Percentiles rank a stretch among this genome's conserved stretches.
Evolutionary conservation across 2,888 invertebrate species (phyloP).

Genomic region (Furcula furcula): DNA sequence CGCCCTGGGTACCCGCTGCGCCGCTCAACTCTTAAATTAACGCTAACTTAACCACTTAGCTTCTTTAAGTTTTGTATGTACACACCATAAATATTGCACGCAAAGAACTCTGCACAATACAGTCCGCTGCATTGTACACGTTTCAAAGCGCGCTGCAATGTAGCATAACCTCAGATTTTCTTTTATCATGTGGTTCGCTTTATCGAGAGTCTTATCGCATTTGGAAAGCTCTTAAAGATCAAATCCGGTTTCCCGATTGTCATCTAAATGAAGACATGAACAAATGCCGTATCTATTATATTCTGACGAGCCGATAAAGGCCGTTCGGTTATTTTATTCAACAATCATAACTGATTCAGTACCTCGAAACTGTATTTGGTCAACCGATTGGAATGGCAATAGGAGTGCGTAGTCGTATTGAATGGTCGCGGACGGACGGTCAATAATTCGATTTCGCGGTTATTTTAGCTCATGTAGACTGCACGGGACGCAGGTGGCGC

Average conservation of each 20-base stretch:
- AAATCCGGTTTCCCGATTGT: neutral
- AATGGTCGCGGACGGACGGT: slow-evolving; percentile 55
- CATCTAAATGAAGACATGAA: slow-evolving; percentile 3
- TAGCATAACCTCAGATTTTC: slow-evolving; percentile 44
- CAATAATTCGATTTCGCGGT: slow-evolving; percentile 77
- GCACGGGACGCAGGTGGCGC: slow-evolving; percentile 60
- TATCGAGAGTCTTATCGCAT: slow-evolving; percentile 10
- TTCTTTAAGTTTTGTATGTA: slow-evolving; percentile 77
- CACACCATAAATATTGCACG: slow-evolving; percentile 72
- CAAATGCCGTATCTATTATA: slow-evolving; percentile 1
- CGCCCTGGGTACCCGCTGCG: slow-evolving; percentile 47
- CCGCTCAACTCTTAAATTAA: slow-evolving; percentile 76
- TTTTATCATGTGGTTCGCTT: slow-evolving; percentile 34
- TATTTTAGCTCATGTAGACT: slow-evolving; percentile 66
- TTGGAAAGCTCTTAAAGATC: neutral
- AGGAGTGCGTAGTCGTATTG: slow-evolving; percentile 55
- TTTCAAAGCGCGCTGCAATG: slow-evolving; percentile 52
- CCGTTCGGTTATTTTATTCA: slow-evolving; percentile 25
- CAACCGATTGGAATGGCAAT: slow-evolving; percentile 51
- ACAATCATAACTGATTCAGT: slow-evolving; percentile 49
- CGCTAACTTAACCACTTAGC: slow-evolving; percentile 76
- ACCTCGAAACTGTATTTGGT: slow-evolving; percentile 46
- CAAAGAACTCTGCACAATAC: slow-evolving; percentile 59
- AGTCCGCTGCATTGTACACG: slow-evolving; percentile 43
- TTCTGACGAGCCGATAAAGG: slow-evolving; percentile 2